Conservation (phyloP, 2,888 invertebrate genomes). For the Julus scanicus region DNA sequence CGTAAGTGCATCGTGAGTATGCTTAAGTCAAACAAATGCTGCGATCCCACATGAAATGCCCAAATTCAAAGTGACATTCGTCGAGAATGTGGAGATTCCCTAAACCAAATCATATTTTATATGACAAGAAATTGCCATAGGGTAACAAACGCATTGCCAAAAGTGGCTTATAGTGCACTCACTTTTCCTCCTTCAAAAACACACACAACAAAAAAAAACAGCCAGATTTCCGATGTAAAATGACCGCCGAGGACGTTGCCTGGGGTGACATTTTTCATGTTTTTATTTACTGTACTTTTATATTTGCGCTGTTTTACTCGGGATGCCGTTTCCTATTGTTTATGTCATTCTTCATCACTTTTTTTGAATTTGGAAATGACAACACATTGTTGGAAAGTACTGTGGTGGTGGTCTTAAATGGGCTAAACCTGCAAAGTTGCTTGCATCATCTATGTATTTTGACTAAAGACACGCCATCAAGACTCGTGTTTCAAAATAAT, state of each 20-base stretch:
- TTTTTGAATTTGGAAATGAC: background rate
- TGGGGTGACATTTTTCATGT: conserved; percentile 23
- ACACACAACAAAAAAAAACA: background rate
- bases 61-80: conserved; percentile 8
- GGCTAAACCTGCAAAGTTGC: too few relatives aligned
- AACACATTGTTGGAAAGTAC: background rate
- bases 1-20: background rate
- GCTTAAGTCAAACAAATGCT: background rate
- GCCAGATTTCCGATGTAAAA: background rate
- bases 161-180: conserved; percentile 33
- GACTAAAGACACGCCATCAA: too few relatives aligned
- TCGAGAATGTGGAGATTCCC: background rate
- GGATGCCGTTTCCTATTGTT: background rate
- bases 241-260: background rate
- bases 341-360: background rate
- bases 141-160: conserved; percentile 22
- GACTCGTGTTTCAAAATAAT: too few relatives aligned
- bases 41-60: background rate
- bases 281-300: background rate
- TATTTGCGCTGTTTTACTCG: background rate
- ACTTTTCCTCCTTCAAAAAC: background rate
- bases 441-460: too few relatives aligned
- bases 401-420: too few relatives aligned
- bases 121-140: conserved; percentile 12
- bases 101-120: conserved; percentile 33